Conservation (phyloP, 2,113 vertebrate genomes). For the Mirza zaza region DNA sequence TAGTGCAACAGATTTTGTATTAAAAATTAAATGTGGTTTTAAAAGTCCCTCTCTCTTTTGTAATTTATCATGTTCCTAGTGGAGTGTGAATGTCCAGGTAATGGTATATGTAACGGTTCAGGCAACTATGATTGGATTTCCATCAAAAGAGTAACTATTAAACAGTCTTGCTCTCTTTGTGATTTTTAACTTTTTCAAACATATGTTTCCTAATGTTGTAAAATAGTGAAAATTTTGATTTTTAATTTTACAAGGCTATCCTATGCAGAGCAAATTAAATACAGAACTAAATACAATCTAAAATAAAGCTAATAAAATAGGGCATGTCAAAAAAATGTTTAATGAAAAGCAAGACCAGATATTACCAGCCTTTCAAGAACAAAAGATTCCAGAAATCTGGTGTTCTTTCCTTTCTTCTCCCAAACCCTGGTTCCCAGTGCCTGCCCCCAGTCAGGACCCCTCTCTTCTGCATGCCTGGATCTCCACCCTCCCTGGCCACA, state of each 20-base stretch:
- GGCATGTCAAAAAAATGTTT: not conserved
- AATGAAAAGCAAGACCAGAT: not conserved
- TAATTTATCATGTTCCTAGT: conserved; percentile 54
- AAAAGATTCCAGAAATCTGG: not conserved
- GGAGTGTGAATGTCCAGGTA: not conserved
- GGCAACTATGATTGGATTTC: conserved; percentile 12
- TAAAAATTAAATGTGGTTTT: conserved; percentile 96
- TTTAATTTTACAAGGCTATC: conserved; percentile 13
- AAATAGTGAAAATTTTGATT: not conserved
- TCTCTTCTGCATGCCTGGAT: not conserved
- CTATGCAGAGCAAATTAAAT: not conserved
- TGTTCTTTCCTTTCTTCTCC: not conserved
- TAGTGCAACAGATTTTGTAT: conserved; percentile 91
- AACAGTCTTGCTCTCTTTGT: conserved; percentile 23
- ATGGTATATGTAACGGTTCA: not conserved
- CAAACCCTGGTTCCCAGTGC: not conserved
- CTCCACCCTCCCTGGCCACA: rapidly evolving
- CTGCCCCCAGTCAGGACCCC: rapidly evolving
- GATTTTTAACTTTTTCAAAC: conserved; percentile 42
- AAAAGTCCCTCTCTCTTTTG: conserved; percentile 84
- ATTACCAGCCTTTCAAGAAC: not conserved
- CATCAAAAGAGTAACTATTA: not conserved
- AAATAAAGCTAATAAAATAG: not conserved
- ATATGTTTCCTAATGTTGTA: not conserved
- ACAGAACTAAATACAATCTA: not conserved